Base-by-base conservation (phyloP, 30 jellyfish, hydroid and myxozoan species). In the Mastigias papua region DNA sequence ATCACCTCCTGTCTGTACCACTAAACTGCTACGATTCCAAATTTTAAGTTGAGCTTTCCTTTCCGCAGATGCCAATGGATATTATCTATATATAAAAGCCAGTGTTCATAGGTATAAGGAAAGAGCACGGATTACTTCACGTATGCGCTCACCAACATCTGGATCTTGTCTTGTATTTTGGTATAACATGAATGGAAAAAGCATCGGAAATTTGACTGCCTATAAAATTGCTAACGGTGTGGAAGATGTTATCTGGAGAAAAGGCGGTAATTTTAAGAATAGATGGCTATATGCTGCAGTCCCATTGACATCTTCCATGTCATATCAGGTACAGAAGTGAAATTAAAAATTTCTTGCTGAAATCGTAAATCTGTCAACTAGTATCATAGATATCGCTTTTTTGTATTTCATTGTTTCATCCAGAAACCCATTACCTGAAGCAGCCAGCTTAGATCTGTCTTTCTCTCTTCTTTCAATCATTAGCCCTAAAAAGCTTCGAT, bases 311-410 rank as follows among this genome's bases (percentile, higher is more conserved):
- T 46, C 60, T 6, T 46, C 60, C 13, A 46, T 46, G 60, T 16
- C 46, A 65, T 65, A 65, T 26, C 32, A 65, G 77, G 77, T 65
- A 25, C 28, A n/a, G n/a, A n/a, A n/a, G n/a, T n/a, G n/a, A n/a
- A n/a, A n/a, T n/a, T n/a, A n/a, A n/a, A n/a, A n/a, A n/a, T n/a
- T n/a, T n/a, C n/a, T n/a, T n/a, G n/a, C n/a, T n/a, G n/a, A n/a
- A n/a, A n/a, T n/a, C n/a, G n/a, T n/a, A n/a, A n/a, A n/a, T n/a
- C n/a, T n/a, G n/a, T n/a, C n/a, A n/a, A n/a, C n/a, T n/a, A n/a
- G n/a, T n/a, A n/a, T n/a, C n/a, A n/a, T n/a, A n/a, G n/a, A n/a
- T n/a, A n/a, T n/a, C n/a, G n/a, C n/a, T n/a, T n/a, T n/a, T n/a
- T n/a, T n/a, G n/a, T n/a, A n/a, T n/a, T n/a, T n/a, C n/a, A n/a